Conservation (phyloP, 2,797 vertebrate species). For the Microchirus variegatus region DNA sequence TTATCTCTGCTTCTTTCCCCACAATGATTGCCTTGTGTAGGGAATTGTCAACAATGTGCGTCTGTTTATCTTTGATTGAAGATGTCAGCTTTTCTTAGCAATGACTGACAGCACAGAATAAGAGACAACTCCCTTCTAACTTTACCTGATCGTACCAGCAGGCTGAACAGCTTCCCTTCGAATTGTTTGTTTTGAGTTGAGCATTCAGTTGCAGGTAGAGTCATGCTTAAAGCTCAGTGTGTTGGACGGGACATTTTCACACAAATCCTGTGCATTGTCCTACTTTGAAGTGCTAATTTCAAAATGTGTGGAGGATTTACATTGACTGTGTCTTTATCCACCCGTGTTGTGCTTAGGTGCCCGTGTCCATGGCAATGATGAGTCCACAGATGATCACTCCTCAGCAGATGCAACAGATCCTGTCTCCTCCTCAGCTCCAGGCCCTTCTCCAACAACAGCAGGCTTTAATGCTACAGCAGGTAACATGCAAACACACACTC, state of each 20-base stretch:
- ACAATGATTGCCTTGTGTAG: conserved; percentile 36
- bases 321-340: background rate
- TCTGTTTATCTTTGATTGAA: conserved; percentile 47
- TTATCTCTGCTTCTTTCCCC: conserved; percentile 57
- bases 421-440: conserved; percentile 96
- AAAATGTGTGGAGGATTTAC: conserved; percentile 7
- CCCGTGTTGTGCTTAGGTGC: conserved; percentile 82
- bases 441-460: conserved; percentile 98
- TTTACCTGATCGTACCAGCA: conserved; percentile 40
- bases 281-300: conserved; percentile 27
- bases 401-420: conserved; percentile 98
- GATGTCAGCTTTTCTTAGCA: conserved; percentile 43
- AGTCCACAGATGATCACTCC: conserved; percentile 98
- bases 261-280: conserved; percentile 28
- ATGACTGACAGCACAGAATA: conserved; percentile 45
- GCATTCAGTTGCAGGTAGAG: conserved; percentile 52
- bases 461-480: conserved; percentile 98
- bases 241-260: conserved; percentile 22
- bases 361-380: conserved; percentile 99
- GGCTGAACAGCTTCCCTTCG: background rate
- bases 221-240: conserved; percentile 47
- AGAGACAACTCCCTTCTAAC: conserved; percentile 39
- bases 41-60: conserved; percentile 51
- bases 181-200: conserved; percentile 23
- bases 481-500: conserved; percentile 64